Conservation (phyloP, 2,888 invertebrate species). For the Patella ulyssiponensis region DNA sequence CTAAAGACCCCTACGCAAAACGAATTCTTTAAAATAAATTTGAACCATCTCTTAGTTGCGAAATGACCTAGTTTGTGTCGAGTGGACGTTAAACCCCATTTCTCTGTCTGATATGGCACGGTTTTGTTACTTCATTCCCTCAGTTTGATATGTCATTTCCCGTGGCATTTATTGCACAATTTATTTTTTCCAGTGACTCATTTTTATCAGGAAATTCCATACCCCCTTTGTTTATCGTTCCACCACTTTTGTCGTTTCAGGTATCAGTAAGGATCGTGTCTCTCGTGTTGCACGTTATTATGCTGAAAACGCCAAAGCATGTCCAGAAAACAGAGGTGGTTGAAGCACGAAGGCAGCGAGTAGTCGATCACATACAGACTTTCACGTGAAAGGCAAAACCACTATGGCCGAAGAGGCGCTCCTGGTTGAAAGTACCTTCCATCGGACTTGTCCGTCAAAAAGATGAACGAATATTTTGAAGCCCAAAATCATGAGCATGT, state of each 20-base stretch:
- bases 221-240: too few relatives aligned
- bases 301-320: not conserved
- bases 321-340: not conserved
- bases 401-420: not conserved
- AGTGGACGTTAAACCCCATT: too few relatives aligned
- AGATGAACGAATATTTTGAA: not conserved
- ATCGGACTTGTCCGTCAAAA: not conserved
- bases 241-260: not conserved
- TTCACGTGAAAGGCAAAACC: not conserved
- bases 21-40: too few relatives aligned
- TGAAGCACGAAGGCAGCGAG: not conserved
- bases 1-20: too few relatives aligned
- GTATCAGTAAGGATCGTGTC: not conserved
- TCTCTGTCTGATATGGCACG: too few relatives aligned
- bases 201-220: too few relatives aligned
- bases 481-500: not conserved
- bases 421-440: not conserved
- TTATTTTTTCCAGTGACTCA: too few relatives aligned
- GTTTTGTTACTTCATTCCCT: too few relatives aligned
- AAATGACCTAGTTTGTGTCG: too few relatives aligned
- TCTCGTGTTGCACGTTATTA: not conserved
- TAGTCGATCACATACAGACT: not conserved
- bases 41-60: too few relatives aligned
- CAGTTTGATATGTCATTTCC: too few relatives aligned
- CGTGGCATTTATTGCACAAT: too few relatives aligned